A percentile compares a stretch with the other conserved stretches of the same genome.
Conservation (phyloP, 1,140 invertebrate species). For the Scaptomyza hsui region DNA sequence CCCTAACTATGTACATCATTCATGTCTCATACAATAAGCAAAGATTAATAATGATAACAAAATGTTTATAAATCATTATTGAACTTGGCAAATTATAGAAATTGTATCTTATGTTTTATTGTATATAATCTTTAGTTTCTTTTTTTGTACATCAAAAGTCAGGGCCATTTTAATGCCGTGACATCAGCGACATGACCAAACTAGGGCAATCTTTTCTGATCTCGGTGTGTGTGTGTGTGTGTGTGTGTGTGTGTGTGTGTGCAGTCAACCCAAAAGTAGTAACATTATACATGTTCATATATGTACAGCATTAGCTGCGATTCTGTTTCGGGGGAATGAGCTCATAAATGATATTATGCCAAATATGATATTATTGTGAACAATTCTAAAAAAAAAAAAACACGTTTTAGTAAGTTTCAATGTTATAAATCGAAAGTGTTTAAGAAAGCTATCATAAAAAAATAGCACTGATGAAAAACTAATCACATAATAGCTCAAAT, state of each 20-base stretch:
- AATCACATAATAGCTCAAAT: too few species aligned
- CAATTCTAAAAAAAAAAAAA: too few species aligned
- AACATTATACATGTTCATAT: conserved; percentile 7
- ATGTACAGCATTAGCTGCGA: too few species aligned
- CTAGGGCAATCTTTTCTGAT: conserved; percentile 46
- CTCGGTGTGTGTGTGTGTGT: conserved; percentile 11
- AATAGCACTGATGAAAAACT: too few species aligned
- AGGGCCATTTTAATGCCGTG: conserved; percentile 20
- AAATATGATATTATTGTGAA: too few species aligned
- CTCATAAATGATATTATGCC: conserved; percentile 6
- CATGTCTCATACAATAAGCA: too few species aligned
- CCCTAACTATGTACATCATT: too few species aligned
- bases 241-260: conserved; percentile 11
- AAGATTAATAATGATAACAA: too few species aligned
- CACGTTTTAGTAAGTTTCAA: too few species aligned
- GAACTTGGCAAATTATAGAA: background rate
- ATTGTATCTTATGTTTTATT: conserved; percentile 9
- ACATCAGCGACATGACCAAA: conserved; percentile 26
- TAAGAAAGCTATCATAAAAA: too few species aligned
- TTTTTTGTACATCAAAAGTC: conserved; percentile 18
- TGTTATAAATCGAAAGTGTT: too few species aligned
- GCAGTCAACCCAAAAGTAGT: conserved; percentile 34
- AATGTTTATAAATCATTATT: too few species aligned
- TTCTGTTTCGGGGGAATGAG: conserved; percentile 13
- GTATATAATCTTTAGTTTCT: conserved; percentile 6